phyloP scores from a whole-genome alignment of 2,888 invertebrate species.

The Nephrotoma guestfalica region DNA sequence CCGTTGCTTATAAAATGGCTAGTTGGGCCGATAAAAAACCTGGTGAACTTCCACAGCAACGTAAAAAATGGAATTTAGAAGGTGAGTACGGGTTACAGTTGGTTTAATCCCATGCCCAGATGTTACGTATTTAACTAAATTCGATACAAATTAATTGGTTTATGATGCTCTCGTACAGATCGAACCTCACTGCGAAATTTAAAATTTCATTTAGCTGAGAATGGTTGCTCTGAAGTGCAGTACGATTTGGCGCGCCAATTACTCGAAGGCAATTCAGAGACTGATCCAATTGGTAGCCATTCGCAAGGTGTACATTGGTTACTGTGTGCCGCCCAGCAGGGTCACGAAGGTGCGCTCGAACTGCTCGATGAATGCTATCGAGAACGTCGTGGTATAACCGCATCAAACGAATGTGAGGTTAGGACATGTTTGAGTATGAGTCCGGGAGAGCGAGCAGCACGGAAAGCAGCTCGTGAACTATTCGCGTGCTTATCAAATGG shows the following conservation, averaged over 20 bases:
- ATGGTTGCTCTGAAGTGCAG: slow-evolving; percentile 81
- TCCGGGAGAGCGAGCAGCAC: slow-evolving; percentile 71
- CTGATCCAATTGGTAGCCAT: slow-evolving; percentile 52
- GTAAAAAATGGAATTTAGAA: slow-evolving; percentile 32
- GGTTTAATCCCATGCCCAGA: neutral
- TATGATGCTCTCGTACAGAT: slow-evolving; percentile 17
- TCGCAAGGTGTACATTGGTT: slow-evolving; percentile 79
- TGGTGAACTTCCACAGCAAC: slow-evolving; percentile 19
- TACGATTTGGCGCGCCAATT: slow-evolving; percentile 74
- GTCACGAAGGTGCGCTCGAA: slow-evolving; percentile 72
- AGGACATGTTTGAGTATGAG: slow-evolving; percentile 68
- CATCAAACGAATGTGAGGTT: slow-evolving; percentile 57
- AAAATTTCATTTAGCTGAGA: slow-evolving; percentile 61
- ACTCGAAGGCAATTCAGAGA: slow-evolving; percentile 51
- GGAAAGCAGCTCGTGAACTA: slow-evolving; percentile 74
- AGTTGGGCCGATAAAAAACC: slow-evolving; percentile 30
- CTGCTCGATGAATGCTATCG: slow-evolving; percentile 43
- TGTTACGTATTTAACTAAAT: slow-evolving; percentile 3
- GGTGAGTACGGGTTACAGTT: slow-evolving; percentile 17
- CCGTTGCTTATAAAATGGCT: slow-evolving; percentile 21
- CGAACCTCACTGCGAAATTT: slow-evolving; percentile 31
- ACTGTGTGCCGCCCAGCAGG: slow-evolving; percentile 85
- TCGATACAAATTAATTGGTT: neutral
- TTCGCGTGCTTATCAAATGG: slow-evolving; percentile 80
- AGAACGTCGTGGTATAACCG: slow-evolving; percentile 59